Base-by-base conservation (phyloP, 1,140 invertebrate species). In the Achroia grisella region DNA sequence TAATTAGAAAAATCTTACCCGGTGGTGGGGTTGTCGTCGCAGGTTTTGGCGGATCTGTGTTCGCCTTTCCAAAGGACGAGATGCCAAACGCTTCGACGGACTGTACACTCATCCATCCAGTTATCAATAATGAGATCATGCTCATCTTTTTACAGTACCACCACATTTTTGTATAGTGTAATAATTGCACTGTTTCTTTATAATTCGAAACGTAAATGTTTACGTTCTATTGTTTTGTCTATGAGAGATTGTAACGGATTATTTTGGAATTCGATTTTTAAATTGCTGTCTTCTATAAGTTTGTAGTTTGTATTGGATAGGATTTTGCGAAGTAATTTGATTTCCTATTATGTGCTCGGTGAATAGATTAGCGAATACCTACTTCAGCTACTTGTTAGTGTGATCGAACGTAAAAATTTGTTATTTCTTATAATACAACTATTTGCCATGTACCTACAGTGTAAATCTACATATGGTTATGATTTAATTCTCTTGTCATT, bases 41-140 rank as follows among this genome's bases (percentile, higher is more conserved):
- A 8, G 71, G 67, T 56, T 61, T 67, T 37, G 79, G 73, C n/a
- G 77, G 65, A 9, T 79, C 71, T 8, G 79, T 81, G 40, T 74
- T 71, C 28, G 77, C 70, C 49, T 75, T 73, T 23, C 78, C 78
- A 37, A 79, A 82, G 6, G 78, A 82, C 1, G 78, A 82, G 46
- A 81, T 75, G 12, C 77, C 77, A 42, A 82, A 78, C 10, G 53
- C 52, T 15, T 71, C 49, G 34, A 46, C 37, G 12, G 52, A 47
- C 36, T 57, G 45, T 29, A 66, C 58, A 35, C 61, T 57, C 39
- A 71, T 42, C 59, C 61, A 62, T 10, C 62, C 58, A 31, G 62
- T 46, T 34, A 57, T 10, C 2, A 63, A 12, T 17, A 62, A 5
- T n/a, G 54, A 37, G 15, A 52, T 28, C 31, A 52, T 36, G 27